A percentile compares a stretch with the other conserved stretches of the same genome.
These are phyloP conservation scores for Potamarius usumacintae DNA, from an alignment of 2,113 vertebrate species.

Conservation along the genomic window DNA sequence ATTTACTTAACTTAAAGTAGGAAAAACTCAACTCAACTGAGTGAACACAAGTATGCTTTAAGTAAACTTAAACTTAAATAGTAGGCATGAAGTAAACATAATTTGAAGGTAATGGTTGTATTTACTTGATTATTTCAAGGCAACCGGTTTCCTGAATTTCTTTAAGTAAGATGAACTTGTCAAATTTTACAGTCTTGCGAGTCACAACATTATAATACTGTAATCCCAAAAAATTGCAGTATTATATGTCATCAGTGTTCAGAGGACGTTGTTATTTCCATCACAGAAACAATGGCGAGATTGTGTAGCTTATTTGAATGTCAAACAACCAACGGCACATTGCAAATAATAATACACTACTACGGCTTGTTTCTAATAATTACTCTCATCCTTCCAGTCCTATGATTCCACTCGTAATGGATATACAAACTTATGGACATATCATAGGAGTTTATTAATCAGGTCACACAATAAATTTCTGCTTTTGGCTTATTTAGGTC, in stretches of 20 bases:
- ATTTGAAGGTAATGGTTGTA: no score
- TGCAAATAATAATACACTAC: background rate
- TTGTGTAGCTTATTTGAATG: conserved; percentile 29
- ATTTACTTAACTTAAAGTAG: no score
- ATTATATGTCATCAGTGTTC: background rate
- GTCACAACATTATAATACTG: background rate
- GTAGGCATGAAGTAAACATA: no score
- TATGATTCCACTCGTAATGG: background rate
- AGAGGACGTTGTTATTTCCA: background rate
- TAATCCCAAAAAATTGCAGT: background rate
- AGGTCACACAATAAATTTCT: background rate
- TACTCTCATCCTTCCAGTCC: background rate
- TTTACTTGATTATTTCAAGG: no score
- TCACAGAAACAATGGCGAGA: background rate
- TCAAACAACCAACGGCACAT: background rate
- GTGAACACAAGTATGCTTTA: no score
- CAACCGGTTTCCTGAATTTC: no score
- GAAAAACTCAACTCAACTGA: no score
- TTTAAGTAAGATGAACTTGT: no score
- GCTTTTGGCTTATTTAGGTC: background rate
- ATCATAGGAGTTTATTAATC: background rate
- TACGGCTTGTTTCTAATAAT: background rate
- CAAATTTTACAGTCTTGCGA: background rate
- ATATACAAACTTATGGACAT: background rate
- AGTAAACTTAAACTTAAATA: no score